These are phyloP conservation scores for Ellobius talpinus DNA, from an alignment of 2,113 vertebrate species.

Conservation along the genomic window DNA sequence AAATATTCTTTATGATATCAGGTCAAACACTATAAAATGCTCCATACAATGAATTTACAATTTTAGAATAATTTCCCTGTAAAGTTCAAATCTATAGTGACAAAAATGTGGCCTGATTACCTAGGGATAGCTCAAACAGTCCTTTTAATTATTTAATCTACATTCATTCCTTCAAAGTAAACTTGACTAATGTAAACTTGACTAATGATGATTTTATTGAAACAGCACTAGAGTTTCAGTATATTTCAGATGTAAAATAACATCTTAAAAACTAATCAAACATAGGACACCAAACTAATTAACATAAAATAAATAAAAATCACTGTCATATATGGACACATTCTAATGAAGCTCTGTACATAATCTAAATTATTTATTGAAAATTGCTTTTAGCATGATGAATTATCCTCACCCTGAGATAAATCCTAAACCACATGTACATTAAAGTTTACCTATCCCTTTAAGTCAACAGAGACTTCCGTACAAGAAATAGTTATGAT, in stretches of 20 bases:
- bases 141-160: background rate
- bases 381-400: background rate
- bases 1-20: background rate
- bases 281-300: background rate
- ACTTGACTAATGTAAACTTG: background rate
- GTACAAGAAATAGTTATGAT: background rate
- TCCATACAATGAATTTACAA: background rate
- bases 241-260: slow-evolving; percentile 8
- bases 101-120: background rate
- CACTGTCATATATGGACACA: background rate
- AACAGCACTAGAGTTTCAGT: background rate
- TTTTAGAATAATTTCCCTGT: background rate
- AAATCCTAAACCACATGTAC: background rate
- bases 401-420: background rate
- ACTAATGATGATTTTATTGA: background rate
- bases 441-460: background rate
- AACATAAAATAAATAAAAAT: background rate
- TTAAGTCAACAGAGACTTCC: background rate
- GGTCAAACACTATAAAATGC: background rate
- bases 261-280: background rate
- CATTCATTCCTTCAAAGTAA: background rate
- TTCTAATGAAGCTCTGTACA: background rate
- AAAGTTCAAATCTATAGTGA: background rate
- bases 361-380: background rate
- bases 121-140: background rate